Percentiles rank a stretch among this genome's conserved stretches.
phyloP scores from a whole-genome alignment of 30 jellyfish, hydroid and myxozoan species.

The Phacellophora camtschatica region DNA sequence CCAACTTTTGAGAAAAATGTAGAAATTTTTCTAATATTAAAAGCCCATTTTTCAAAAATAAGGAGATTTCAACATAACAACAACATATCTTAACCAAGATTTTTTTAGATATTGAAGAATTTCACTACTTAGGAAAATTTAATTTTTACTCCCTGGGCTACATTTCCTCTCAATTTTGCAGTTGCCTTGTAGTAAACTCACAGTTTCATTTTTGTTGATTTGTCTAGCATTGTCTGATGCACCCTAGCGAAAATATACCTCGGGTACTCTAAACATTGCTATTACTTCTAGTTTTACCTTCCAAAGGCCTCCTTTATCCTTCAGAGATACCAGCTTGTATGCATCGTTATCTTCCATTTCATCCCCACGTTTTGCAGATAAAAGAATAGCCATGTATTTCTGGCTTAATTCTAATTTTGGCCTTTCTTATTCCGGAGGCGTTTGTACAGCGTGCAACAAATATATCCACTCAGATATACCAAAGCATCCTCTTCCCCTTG shows the following conservation, averaged over 20 bases:
- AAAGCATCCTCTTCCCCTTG: too few relatives aligned
- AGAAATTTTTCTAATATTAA: too few relatives aligned
- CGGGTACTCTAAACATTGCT: background rate
- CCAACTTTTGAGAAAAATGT: background rate
- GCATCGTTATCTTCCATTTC: background rate
- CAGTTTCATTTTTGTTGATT: background rate
- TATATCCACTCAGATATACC: too few relatives aligned
- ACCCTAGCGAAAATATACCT: background rate
- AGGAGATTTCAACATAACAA: too few relatives aligned
- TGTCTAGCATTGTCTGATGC: background rate
- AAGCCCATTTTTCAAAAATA: too few relatives aligned
- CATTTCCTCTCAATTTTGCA: background rate
- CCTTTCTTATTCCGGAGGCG: too few relatives aligned
- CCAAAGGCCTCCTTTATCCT: conserved; percentile 2
- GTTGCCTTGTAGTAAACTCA: background rate
- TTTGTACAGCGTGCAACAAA: too few relatives aligned
- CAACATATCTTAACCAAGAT: too few relatives aligned
- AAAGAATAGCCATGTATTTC: too few relatives aligned
- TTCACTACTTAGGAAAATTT: too few relatives aligned
- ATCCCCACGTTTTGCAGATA: background rate
- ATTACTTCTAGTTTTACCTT: background rate
- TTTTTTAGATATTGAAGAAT: too few relatives aligned
- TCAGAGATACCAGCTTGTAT: background rate
- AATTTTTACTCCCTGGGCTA: background rate
- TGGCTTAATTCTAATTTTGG: too few relatives aligned